Conservation (phyloP, 2,797 vertebrate species). For the Poeciliopsis gracilis region DNA sequence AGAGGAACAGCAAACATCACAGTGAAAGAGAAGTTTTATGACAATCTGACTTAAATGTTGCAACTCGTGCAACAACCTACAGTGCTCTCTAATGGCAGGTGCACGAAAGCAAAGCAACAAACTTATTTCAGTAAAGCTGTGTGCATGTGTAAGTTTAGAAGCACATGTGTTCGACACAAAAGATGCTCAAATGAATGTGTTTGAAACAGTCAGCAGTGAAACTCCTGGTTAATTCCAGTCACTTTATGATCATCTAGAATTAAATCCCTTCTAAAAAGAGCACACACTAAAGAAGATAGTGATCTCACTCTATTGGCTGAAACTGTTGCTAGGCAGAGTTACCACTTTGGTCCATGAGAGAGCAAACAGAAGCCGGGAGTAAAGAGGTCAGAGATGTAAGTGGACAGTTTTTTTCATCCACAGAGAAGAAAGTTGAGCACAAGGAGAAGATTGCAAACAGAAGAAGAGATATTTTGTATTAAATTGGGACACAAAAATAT, state of each 20-base stretch:
- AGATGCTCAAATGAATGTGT: background rate
- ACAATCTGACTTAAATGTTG: background rate
- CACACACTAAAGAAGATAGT: background rate
- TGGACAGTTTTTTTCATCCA: background rate
- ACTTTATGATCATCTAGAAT: background rate
- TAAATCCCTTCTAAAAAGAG: background rate
- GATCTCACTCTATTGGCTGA: background rate
- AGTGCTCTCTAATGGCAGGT: background rate
- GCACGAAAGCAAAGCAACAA: background rate
- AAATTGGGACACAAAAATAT: background rate
- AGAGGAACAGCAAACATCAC: conserved; percentile 18
- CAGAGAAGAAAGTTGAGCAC: background rate
- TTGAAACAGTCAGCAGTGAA: background rate
- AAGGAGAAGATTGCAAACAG: background rate
- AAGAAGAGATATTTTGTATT: background rate
- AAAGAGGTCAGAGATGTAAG: background rate
- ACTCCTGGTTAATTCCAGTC: background rate
- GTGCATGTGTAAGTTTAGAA: background rate
- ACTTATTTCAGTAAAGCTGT: background rate
- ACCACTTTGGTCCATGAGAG: background rate
- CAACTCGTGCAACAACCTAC: background rate
- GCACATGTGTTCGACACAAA: too few relatives aligned
- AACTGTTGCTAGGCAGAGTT: background rate
- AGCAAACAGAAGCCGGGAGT: background rate
- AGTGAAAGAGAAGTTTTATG: background rate